Percentiles rank a stretch among this genome's conserved stretches.
Evolutionary conservation across 1,140 invertebrate species (phyloP).

Genomic region (Orussus abietinus): DNA sequence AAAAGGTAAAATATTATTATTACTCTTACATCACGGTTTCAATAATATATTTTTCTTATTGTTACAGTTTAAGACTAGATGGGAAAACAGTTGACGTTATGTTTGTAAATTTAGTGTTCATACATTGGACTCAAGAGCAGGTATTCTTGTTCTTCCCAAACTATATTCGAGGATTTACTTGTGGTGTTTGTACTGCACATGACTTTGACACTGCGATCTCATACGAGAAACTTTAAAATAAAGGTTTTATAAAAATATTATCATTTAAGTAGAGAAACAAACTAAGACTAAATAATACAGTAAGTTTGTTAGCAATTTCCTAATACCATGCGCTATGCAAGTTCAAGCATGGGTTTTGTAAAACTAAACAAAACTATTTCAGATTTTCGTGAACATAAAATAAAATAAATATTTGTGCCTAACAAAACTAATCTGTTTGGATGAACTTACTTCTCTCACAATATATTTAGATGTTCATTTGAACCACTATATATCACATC

Average conservation of each 20-base stretch:
- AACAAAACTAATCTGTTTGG: too few relatives aligned
- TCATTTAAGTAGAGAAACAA: too few relatives aligned
- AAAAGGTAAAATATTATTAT: slow-evolving; percentile 35
- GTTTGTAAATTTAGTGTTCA: slow-evolving; percentile 34
- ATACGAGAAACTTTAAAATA: slow-evolving; percentile 32
- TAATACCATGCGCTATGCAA: too few relatives aligned
- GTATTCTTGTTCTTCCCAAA: slow-evolving; percentile 46
- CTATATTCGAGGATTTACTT: slow-evolving; percentile 45
- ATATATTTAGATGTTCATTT: too few relatives aligned
- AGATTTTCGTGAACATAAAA: too few relatives aligned
- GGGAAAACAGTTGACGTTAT: slow-evolving; percentile 38
- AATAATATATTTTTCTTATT: slow-evolving; percentile 12
- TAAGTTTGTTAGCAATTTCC: too few relatives aligned
- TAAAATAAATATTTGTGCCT: too few relatives aligned
- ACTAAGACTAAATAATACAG: too few relatives aligned
- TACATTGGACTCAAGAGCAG: slow-evolving; percentile 47
- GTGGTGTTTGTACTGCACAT: slow-evolving; percentile 41
- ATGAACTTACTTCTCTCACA: too few relatives aligned
- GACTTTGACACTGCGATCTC: slow-evolving; percentile 19
- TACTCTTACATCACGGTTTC: slow-evolving; percentile 6
- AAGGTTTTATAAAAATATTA: too few relatives aligned
- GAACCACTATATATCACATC: background rate
- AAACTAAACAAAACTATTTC: too few relatives aligned
- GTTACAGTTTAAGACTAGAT: slow-evolving; percentile 40
- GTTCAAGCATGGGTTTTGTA: too few relatives aligned